Conservation (phyloP, 2,888 invertebrate species). For the Elmis aenea region DNA sequence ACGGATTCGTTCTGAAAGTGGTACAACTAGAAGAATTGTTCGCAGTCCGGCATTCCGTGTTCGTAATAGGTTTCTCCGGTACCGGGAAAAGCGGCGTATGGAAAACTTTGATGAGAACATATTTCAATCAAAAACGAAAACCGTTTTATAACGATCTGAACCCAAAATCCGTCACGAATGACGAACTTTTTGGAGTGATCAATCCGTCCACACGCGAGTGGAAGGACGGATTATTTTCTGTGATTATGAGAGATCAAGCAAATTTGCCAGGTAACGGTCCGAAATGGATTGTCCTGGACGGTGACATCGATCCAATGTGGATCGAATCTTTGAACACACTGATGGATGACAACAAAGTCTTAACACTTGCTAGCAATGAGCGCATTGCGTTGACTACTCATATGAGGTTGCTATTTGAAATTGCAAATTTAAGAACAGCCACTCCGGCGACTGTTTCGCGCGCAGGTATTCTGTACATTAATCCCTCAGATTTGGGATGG, state of each 20-base stretch:
- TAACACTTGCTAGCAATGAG: conserved; percentile 92
- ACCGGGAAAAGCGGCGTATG: conserved; percentile 92
- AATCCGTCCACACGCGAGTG: conserved; percentile 92
- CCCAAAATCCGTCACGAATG: conserved; percentile 93
- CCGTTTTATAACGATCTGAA: conserved; percentile 88
- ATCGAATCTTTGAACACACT: conserved; percentile 94
- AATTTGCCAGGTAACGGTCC: conserved; percentile 80
- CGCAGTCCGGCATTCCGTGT: conserved; percentile 88
- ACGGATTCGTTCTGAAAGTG: conserved; percentile 80
- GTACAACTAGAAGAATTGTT: conserved; percentile 90
- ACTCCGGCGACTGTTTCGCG: conserved; percentile 94
- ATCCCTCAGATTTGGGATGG: conserved; percentile 93
- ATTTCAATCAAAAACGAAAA: conserved; percentile 73
- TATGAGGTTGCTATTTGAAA: conserved; percentile 93
- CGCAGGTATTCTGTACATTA: conserved; percentile 91
- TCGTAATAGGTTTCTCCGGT: conserved; percentile 69
- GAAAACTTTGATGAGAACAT: conserved; percentile 83
- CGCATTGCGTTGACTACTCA: conserved; percentile 82
- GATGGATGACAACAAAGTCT: conserved; percentile 95
- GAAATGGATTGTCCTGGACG: conserved; percentile 94
- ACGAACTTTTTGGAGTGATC: conserved; percentile 91
- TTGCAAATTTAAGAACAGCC: conserved; percentile 82
- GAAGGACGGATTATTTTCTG: conserved; percentile 88
- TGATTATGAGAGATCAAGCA: conserved; percentile 89
- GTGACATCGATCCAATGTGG: conserved; percentile 98